Conservation (phyloP, 2,797 vertebrate genomes). For the Tragelaphus oryx region DNA sequence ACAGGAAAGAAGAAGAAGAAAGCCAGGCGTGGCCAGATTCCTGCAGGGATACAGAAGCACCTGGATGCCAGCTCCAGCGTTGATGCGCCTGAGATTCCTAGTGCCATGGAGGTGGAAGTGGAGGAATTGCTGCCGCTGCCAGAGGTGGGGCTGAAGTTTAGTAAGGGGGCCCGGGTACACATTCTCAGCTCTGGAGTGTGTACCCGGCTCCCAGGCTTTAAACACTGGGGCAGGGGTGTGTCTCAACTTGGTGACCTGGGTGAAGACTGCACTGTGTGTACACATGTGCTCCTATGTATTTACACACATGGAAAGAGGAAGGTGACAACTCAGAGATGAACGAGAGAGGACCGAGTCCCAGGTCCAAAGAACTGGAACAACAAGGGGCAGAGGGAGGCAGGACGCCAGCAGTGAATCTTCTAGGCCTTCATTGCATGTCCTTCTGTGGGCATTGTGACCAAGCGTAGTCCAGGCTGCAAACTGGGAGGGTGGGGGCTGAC, state of each 20-base stretch:
- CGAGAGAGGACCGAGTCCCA: neutral
- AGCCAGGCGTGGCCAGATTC: slow-evolving; percentile 76
- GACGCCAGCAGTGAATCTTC: neutral
- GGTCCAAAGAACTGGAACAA: neutral
- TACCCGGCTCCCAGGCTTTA: neutral
- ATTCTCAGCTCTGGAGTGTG: neutral
- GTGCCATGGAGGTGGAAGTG: slow-evolving; percentile 84
- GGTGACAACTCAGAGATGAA: neutral
- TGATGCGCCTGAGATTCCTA: slow-evolving; percentile 83
- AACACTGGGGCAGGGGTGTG: neutral
- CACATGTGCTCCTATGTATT: neutral
- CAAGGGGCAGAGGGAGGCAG: neutral
- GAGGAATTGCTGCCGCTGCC: slow-evolving; percentile 92
- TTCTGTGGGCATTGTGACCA: neutral
- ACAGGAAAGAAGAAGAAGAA: slow-evolving; percentile 85
- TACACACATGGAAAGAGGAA: no score
- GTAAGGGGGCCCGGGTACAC: neutral
- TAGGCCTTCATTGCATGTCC: neutral
- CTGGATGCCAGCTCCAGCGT: slow-evolving; percentile 46
- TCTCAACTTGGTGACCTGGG: neutral
- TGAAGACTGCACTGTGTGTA: neutral
- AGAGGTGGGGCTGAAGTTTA: slow-evolving; percentile 80
- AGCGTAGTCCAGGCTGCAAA: accelerated
- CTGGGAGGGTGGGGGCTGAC: neutral
- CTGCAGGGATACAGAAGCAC: slow-evolving; percentile 59